A percentile compares a stretch with the other conserved stretches of the same genome.
phyloP scores from a whole-genome alignment of 2,888 invertebrate genomes.

The Cataglyphis rosenhaueri region DNA sequence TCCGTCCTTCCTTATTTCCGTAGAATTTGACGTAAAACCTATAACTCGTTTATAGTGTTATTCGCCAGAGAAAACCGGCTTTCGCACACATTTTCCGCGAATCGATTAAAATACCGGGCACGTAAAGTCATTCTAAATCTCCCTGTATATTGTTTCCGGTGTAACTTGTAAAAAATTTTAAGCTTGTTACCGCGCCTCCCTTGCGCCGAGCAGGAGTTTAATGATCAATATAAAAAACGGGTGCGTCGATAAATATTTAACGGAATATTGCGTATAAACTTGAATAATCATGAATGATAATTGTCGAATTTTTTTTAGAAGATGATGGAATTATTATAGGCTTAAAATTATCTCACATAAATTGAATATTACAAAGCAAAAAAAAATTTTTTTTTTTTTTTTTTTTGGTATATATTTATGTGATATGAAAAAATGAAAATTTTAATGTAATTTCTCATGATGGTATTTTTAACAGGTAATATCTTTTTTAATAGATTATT shows the following conservation, averaged over 20 bases:
- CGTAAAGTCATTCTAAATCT: constrained; percentile 16
- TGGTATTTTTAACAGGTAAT: neutral
- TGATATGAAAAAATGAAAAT: neutral
- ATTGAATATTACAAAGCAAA: neutral
- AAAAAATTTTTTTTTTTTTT: neutral
- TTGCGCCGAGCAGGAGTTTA: neutral
- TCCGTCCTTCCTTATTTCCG: constrained; percentile 59
- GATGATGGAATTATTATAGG: neutral
- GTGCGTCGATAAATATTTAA: neutral
- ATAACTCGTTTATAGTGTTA: constrained; percentile 56
- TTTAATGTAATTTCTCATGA: neutral
- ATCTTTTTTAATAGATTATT: neutral
- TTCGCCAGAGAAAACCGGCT: constrained; percentile 62
- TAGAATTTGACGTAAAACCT: constrained; percentile 35
- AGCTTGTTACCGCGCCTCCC: constrained; percentile 6
- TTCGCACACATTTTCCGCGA: constrained; percentile 48
- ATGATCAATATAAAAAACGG: constrained; percentile 12
- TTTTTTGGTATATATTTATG: neutral
- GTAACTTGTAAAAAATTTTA: constrained; percentile 10
- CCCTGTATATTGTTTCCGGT: constrained; percentile 15
- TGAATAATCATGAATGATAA: neutral
- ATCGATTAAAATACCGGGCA: constrained; percentile 29
- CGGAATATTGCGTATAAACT: neutral
- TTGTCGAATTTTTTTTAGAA: neutral
- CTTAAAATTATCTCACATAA: neutral